Evolutionary conservation across 2,797 vertebrate species (phyloP).

Genomic region (Gouania willdenowi): DNA sequence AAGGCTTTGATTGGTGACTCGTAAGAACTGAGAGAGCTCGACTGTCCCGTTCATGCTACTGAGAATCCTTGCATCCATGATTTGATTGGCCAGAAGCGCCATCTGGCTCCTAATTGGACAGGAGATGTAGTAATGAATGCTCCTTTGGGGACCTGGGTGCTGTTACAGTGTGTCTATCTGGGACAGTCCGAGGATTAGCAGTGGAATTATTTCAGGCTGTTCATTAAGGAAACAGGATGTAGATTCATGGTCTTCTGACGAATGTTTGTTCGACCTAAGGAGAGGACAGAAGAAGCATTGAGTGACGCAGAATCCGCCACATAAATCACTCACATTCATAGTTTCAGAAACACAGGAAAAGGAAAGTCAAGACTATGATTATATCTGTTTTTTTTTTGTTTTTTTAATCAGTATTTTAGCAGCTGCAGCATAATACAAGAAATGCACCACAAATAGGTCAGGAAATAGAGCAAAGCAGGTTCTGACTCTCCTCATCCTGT

Average conservation of each 20-base stretch:
- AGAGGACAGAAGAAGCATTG: constrained; percentile 40
- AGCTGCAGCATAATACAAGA: constrained; percentile 40
- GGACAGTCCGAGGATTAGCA: constrained; percentile 64
- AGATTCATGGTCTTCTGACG: constrained; percentile 53
- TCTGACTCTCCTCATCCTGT: constrained; percentile 64
- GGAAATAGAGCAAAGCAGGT: constrained; percentile 60
- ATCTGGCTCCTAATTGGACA: constrained; percentile 94
- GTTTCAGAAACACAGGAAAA: background rate
- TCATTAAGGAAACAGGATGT: constrained; percentile 59
- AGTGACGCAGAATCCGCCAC: constrained; percentile 16
- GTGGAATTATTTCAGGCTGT: constrained; percentile 28
- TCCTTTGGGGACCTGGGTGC: constrained; percentile 84
- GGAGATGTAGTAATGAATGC: constrained; percentile 79
- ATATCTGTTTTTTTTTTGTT: constrained; percentile 16
- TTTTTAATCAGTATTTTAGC: constrained; percentile 35
- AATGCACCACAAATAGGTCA: constrained; percentile 69
- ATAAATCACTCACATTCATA: constrained; percentile 14
- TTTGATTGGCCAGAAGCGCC: constrained; percentile 94
- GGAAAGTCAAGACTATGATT: constrained; percentile 5
- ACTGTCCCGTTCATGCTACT: constrained; percentile 89
- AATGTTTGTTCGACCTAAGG: constrained; percentile 44
- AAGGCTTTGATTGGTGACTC: constrained; percentile 90
- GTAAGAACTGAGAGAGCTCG: constrained; percentile 94
- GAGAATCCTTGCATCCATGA: constrained; percentile 85
- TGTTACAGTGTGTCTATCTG: constrained; percentile 83